These are phyloP conservation scores for Phaedon cochleariae DNA, from an alignment of 2,888 invertebrate genomes.

Conservation along the genomic window DNA sequence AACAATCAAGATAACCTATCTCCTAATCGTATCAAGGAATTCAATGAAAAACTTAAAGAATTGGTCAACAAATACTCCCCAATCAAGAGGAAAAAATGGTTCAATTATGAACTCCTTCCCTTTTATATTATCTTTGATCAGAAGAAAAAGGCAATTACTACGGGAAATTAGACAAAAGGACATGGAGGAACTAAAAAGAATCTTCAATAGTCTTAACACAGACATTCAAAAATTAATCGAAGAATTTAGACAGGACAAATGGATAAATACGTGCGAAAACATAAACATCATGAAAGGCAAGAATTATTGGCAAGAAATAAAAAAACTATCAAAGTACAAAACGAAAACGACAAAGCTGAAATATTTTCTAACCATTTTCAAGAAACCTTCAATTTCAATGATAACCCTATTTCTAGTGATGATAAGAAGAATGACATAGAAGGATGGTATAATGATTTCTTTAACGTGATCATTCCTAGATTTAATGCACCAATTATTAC, in stretches of 20 bases:
- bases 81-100: not conserved
- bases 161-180: not conserved
- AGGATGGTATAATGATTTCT: not conserved
- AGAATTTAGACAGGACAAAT: not conserved
- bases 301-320: not conserved
- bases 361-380: not conserved
- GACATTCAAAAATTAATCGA: not conserved
- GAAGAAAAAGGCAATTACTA: not conserved
- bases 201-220: not conserved
- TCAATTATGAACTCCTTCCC: not conserved
- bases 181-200: not conserved
- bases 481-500: not conserved
- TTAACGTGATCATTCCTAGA: no score
- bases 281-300: slow-evolving; percentile 13
- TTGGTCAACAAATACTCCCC: not conserved
- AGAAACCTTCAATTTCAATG: not conserved
- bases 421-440: no score
- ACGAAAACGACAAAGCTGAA: not conserved
- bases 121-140: not conserved
- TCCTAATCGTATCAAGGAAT: not conserved
- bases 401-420: not conserved
- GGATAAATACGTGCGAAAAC: slow-evolving; percentile 9
- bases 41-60: not conserved
- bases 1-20: no score
- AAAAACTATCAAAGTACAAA: not conserved